Evolutionary conservation across 2,888 invertebrate species (phyloP), one percentile per base, ranked within the genome.

Genomic region (Junonia oenone): DNA sequence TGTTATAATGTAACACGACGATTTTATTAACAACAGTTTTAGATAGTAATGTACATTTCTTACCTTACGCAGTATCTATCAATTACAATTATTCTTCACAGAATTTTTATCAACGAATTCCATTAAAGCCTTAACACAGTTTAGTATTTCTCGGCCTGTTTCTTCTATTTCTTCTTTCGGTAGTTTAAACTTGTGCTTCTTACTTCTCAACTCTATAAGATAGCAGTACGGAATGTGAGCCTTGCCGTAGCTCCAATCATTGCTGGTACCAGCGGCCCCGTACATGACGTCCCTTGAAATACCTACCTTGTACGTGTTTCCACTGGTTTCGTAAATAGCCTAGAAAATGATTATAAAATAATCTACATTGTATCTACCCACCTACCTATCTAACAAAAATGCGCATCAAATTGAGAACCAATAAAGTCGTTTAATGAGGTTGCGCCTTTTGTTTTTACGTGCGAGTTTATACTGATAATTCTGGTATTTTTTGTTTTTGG

Each of bases 271-370:
- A 0, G 86, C 70, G 0, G 87, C 87, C 6, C 75, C 76, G 50
- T 85, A 85, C 84, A 89, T 84, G 0, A 88, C 81, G 45, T 88
- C 88, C 57, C 74, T 79, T 2, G 88, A 88, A 63, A 84, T 76
- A 9, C 88, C 88, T 11, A 88, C 88, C 62, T 83, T 87, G 62
- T 89, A 89, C 1, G 69, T 84, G 45, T 76, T 81, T 1, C 86
- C 83, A 58, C 70, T 81, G n/a, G 72, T 71, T 5, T 79, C 64
- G 56, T 76, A 76, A 49, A 89, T 89, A 19, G 85, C 86, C 88
- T 89, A 62, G 8, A 45, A 47, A 37, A 43, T 11, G 6, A 17
- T 6, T 17, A 9, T 8, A 17, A 8, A 11, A 31, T 11, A 31
- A n/a, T n/a, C n/a, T n/a, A n/a, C n/a, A n/a, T n/a, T n/a, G n/a